Evolutionary conservation across 2,113 vertebrate species (phyloP).

Genomic region (Leptodactylus fuscus): DNA sequence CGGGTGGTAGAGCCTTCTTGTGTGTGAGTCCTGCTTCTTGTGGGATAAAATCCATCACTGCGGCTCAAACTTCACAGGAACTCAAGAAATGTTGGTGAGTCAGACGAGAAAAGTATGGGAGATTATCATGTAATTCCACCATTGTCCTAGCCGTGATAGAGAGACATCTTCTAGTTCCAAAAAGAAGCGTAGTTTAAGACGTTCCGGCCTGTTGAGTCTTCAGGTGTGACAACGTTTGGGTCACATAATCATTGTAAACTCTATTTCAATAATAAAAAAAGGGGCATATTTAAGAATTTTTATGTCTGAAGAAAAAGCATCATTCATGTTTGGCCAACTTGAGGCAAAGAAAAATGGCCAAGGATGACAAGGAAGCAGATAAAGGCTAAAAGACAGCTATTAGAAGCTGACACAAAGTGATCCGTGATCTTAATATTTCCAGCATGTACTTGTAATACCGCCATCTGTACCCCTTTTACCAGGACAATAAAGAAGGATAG

Average conservation of each 20-base stretch:
- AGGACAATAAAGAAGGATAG: too few relatives aligned
- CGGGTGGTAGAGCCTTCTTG: background rate
- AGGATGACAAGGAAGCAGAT: too few relatives aligned
- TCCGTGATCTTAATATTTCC: too few relatives aligned
- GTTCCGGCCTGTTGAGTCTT: background rate
- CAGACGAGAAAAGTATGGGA: background rate
- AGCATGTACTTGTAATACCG: too few relatives aligned
- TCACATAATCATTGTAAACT: background rate
- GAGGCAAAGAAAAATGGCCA: too few relatives aligned
- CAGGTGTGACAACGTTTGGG: background rate
- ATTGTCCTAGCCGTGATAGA: slow-evolving; percentile 13
- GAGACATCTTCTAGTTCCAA: background rate
- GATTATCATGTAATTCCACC: slow-evolving; percentile 33
- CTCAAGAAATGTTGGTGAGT: background rate
- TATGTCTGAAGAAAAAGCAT: background rate
- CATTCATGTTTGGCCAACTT: background rate
- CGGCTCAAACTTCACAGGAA: slow-evolving; percentile 11
- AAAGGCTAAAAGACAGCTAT: too few relatives aligned
- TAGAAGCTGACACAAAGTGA: too few relatives aligned
- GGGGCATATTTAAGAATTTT: background rate
- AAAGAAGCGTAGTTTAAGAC: background rate
- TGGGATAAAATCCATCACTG: background rate
- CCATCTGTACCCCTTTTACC: too few relatives aligned
- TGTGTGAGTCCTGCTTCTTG: slow-evolving; percentile 2
- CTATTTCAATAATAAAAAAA: background rate